Conservation (phyloP, 2,797 vertebrate species). For the Pseudomugil tenellus region DNA sequence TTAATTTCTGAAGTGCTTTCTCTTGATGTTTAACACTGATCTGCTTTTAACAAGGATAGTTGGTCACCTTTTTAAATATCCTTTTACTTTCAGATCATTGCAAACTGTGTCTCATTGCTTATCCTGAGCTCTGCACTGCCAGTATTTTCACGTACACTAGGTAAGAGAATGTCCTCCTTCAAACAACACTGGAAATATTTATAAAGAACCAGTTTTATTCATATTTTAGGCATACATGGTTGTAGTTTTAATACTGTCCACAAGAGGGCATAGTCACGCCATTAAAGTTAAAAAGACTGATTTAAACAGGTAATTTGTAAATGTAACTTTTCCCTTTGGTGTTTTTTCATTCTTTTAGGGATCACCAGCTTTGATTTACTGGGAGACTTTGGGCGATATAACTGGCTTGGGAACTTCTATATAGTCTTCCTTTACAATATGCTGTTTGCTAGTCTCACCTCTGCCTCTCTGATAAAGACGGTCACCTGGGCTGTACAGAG, state of each 20-base stretch:
- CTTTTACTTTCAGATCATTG: constrained; percentile 88
- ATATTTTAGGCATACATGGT: background rate
- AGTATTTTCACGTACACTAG: constrained; percentile 94
- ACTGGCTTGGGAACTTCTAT: constrained; percentile 98
- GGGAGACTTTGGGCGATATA: constrained; percentile 94
- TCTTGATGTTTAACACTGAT: no score
- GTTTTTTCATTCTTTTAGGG: constrained; percentile 72
- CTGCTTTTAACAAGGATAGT: background rate
- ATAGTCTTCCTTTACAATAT: constrained; percentile 95
- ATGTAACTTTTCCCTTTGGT: constrained; percentile 10
- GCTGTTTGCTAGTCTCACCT: constrained; percentile 93
- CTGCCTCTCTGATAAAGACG: constrained; percentile 92
- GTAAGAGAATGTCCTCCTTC: constrained; percentile 76
- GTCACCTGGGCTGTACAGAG: constrained; percentile 93
- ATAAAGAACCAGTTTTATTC: background rate
- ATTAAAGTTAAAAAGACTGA: background rate
- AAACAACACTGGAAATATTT: background rate
- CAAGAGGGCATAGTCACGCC: constrained; percentile 58
- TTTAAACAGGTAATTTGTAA: constrained; percentile 2
- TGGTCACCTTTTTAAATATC: constrained; percentile 3
- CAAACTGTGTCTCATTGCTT: constrained; percentile 94
- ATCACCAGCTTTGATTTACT: constrained; percentile 97
- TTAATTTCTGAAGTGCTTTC: no score
- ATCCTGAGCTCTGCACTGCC: constrained; percentile 97
- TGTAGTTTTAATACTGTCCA: constrained; percentile 63